Conservation (phyloP, 2,888 invertebrate species). For the Agriotes lineatus region DNA sequence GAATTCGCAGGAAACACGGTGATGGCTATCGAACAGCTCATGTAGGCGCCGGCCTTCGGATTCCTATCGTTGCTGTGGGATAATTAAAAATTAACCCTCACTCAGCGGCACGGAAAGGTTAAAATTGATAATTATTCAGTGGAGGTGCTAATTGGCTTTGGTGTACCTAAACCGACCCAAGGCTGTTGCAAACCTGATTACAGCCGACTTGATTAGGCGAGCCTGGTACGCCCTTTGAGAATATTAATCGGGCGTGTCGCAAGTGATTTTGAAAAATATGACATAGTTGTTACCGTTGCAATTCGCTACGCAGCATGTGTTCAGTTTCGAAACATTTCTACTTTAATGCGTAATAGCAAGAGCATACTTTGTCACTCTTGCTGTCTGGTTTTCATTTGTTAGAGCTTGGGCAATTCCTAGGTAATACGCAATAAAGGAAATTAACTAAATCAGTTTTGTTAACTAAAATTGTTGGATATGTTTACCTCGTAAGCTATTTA, state of each 20-base stretch:
- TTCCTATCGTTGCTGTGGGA: conserved; percentile 8
- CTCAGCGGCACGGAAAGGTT: background rate
- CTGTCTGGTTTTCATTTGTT: too few relatives aligned
- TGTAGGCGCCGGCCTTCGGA: conserved; percentile 11
- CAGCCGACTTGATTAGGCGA: background rate
- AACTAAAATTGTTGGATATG: too few relatives aligned
- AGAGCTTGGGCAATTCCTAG: too few relatives aligned
- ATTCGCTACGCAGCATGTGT: too few relatives aligned
- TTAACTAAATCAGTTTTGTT: too few relatives aligned
- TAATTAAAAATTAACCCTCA: conserved; percentile 7
- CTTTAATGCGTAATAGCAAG: too few relatives aligned
- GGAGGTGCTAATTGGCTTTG: conserved; percentile 10
- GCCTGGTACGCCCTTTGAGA: too few relatives aligned
- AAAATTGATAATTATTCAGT: conserved; percentile 12
- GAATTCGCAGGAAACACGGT: conserved; percentile 12
- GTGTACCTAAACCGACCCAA: background rate
- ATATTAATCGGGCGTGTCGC: background rate
- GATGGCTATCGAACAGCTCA: conserved; percentile 2
- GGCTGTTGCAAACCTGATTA: conserved; percentile 5
- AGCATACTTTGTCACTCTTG: too few relatives aligned
- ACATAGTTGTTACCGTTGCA: too few relatives aligned
- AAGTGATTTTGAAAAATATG: background rate
- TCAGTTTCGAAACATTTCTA: too few relatives aligned
- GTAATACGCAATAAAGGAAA: too few relatives aligned
- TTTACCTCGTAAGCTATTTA: too few relatives aligned